Evolutionary conservation across 2,113 vertebrate genomes (phyloP), one percentile per base, ranked within the genome.

Genomic region (Ovis canadensis): DNA sequence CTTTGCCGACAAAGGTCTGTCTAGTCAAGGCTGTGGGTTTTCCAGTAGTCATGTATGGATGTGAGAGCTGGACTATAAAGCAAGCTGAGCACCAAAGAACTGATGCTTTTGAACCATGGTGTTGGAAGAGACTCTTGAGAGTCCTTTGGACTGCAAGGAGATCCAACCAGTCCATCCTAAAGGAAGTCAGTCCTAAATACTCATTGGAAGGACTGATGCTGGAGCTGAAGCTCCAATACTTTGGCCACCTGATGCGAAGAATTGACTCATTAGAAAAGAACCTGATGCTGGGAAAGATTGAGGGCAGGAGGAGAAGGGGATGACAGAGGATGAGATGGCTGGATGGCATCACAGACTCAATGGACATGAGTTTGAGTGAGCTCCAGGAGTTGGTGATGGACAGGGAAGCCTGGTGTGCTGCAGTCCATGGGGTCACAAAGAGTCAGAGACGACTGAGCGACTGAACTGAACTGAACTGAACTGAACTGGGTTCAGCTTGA

Each of bases 1-100:
- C n/a, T 71, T 40, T 71, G 67, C 67, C 0, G 0, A 71, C n/a
- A 40, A 36, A 71, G n/a, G 19, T 71, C 67, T 0, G 0, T 40
- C 67, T 71, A 71, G 19, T 71, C 67, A 40, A 71, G 36, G 67
- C 67, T 71, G 40, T 71, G 67, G 19, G 21, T 71, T 71, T 71
- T 71, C 67, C 67, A 12, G n/a, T 36, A 6, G n/a, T 36, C 64
- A 36, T 36, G 17, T 36, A 36, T 23, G n/a, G n/a, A 71, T 71
- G n/a, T 71, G n/a, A 23, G 0, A 71, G n/a, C 6, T 71, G 67
- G n/a, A 71, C n/a, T 71, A 40, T 40, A 23, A 71, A 40, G 67
- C 5, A 36, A 71, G 36, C 19, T 71, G n/a, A 71, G n/a, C 19
- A 6, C 19, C 0, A 2, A 71, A 71, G n/a, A 71, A 71, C 1